Conservation (phyloP, 2,888 invertebrate genomes). For the Acanthosepion lycidas region DNA sequence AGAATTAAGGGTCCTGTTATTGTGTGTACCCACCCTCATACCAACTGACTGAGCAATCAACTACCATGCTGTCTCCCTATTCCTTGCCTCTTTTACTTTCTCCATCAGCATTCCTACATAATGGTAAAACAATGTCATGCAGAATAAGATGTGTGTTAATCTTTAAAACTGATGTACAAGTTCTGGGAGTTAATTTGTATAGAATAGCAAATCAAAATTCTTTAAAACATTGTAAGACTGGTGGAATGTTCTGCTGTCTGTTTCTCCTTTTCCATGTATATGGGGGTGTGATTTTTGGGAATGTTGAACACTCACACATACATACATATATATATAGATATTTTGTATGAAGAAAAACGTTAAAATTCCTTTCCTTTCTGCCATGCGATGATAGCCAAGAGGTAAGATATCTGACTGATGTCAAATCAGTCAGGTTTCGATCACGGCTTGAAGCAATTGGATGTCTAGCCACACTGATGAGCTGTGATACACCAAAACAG, state of each 20-base stretch:
- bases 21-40: not conserved
- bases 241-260: too few relatives aligned
- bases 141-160: not conserved
- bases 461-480: too few relatives aligned
- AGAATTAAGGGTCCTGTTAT: not conserved
- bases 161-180: not conserved
- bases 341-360: not conserved
- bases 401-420: too few relatives aligned
- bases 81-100: not conserved
- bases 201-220: conserved; percentile 33
- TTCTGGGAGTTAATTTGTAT: conserved; percentile 12
- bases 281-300: too few relatives aligned
- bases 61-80: not conserved
- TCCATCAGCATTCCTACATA: not conserved
- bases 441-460: too few relatives aligned
- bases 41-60: conserved; percentile 15
- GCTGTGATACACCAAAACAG: too few relatives aligned
- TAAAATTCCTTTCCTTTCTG: too few relatives aligned
- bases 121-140: conserved; percentile 17
- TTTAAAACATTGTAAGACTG: conserved; percentile 33
- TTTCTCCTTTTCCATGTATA: not conserved
- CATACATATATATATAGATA: not conserved
- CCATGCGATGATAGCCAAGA: too few relatives aligned
- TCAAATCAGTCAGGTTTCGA: too few relatives aligned
- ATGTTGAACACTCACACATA: not conserved